These are phyloP conservation scores for Calonectris borealis DNA, from an alignment of 2,113 vertebrate genomes.

Conservation along the genomic window DNA sequence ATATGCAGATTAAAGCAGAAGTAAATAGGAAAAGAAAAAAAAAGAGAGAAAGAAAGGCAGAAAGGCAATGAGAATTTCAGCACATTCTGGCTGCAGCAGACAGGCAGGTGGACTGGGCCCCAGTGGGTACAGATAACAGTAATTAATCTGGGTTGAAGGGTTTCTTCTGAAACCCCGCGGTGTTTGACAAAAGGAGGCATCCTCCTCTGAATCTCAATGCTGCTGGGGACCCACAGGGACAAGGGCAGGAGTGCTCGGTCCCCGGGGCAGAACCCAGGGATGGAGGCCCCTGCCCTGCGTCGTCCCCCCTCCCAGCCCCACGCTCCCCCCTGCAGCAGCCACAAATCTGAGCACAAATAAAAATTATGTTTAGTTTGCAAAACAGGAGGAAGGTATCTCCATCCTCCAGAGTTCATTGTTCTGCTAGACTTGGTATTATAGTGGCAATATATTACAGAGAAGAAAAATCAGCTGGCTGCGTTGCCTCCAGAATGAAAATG, in stretches of 20 bases:
- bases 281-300: not conserved
- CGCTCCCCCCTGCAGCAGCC: not conserved
- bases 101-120: conserved; percentile 27
- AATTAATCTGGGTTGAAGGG: conserved; percentile 54
- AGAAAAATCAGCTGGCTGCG: conserved; percentile 34
- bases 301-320: not conserved
- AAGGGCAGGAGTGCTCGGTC: not conserved
- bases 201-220: not conserved
- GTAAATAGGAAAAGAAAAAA: conserved; percentile 42
- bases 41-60: not conserved
- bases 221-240: not conserved
- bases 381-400: conserved; percentile 48
- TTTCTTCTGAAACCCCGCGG: not conserved
- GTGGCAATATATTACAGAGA: conserved; percentile 46
- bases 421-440: conserved; percentile 61
- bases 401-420: conserved; percentile 65
- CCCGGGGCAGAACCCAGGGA: not conserved
- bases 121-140: not conserved
- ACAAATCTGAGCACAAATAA: conserved; percentile 26
- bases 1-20: conserved; percentile 80
- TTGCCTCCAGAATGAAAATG: conserved; percentile 27
- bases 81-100: not conserved
- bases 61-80: not conserved
- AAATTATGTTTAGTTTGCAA: conserved; percentile 69
- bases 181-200: not conserved